A percentile compares a stretch with the other conserved stretches of the same genome.
phyloP scores from a whole-genome alignment of 2,888 invertebrate species.

The Temnothorax rugatulus region DNA sequence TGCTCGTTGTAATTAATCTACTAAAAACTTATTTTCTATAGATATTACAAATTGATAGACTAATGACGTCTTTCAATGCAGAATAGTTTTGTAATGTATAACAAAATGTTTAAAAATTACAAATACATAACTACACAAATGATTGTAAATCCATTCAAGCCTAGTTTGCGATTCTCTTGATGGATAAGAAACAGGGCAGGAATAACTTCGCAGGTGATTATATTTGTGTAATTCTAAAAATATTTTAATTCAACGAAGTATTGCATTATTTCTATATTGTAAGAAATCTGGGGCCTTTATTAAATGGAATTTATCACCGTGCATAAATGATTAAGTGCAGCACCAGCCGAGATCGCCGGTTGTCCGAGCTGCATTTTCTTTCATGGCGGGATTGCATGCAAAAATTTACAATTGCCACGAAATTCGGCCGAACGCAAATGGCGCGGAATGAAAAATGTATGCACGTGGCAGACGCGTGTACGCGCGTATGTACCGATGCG shows the following conservation, averaged over 20 bases:
- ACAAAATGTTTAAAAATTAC: not conserved
- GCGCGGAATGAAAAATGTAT: slow-evolving; percentile 65
- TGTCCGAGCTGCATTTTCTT: slow-evolving; percentile 9
- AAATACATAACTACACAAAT: not conserved
- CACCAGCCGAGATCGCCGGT: not conserved
- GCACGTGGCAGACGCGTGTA: slow-evolving; percentile 48
- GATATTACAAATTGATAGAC: not conserved
- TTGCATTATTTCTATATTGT: not conserved
- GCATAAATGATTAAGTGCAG: slow-evolving; percentile 1
- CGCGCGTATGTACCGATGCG: slow-evolving; percentile 37
- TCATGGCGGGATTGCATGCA: slow-evolving; percentile 15
- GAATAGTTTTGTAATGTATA: not conserved
- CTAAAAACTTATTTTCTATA: not conserved
- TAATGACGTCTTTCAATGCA: not conserved
- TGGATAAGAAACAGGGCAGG: not conserved
- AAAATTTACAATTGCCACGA: slow-evolving; percentile 55
- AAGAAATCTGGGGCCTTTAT: not conserved
- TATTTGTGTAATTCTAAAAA: not conserved
- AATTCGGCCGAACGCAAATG: slow-evolving; percentile 37
- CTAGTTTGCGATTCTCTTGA: not conserved
- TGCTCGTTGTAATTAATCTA: not conserved
- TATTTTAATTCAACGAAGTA: not conserved
- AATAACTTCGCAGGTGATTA: not conserved
- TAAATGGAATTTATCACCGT: not conserved
- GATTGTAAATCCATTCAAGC: not conserved